Conservation (phyloP, 2,888 invertebrate genomes). For the Nudaria mundana region DNA sequence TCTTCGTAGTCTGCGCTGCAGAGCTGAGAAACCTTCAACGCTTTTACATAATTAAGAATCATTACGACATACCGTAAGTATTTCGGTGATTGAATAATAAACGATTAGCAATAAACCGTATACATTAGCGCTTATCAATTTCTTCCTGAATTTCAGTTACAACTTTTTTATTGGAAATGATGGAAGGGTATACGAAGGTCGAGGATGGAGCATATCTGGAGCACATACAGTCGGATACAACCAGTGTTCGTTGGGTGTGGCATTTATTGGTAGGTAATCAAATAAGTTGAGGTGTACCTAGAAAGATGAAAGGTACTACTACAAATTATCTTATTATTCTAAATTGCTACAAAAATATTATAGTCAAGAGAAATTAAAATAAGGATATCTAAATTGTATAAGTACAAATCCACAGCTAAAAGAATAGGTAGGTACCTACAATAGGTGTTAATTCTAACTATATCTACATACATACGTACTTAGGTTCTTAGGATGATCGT, state of each 20-base stretch:
- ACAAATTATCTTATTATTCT: too few relatives aligned
- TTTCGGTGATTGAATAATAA: background rate
- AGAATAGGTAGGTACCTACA: too few relatives aligned
- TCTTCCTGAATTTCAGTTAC: slow-evolving; percentile 47
- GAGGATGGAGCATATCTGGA: slow-evolving; percentile 80
- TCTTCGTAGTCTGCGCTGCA: slow-evolving; percentile 54
- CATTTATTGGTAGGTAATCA: slow-evolving; percentile 54
- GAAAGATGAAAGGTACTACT: too few relatives aligned
- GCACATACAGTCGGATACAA: slow-evolving; percentile 73
- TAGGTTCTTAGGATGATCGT: too few relatives aligned
- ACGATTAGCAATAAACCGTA: background rate
- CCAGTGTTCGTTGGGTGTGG: slow-evolving; percentile 60
- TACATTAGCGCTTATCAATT: background rate
- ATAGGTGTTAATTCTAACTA: too few relatives aligned
- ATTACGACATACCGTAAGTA: slow-evolving; percentile 10
- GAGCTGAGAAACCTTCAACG: slow-evolving; percentile 53
- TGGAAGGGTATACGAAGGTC: slow-evolving; percentile 81
- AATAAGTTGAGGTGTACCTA: background rate
- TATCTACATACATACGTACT: too few relatives aligned
- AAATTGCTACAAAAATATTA: too few relatives aligned
- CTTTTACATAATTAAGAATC: slow-evolving; percentile 29
- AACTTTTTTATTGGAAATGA: slow-evolving; percentile 84
- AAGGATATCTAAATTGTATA: too few relatives aligned
- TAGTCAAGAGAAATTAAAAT: too few relatives aligned
- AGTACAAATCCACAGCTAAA: too few relatives aligned